phyloP scores from a whole-genome alignment of 2,113 vertebrate genomes.

The Aspiorhynchus laticeps region DNA sequence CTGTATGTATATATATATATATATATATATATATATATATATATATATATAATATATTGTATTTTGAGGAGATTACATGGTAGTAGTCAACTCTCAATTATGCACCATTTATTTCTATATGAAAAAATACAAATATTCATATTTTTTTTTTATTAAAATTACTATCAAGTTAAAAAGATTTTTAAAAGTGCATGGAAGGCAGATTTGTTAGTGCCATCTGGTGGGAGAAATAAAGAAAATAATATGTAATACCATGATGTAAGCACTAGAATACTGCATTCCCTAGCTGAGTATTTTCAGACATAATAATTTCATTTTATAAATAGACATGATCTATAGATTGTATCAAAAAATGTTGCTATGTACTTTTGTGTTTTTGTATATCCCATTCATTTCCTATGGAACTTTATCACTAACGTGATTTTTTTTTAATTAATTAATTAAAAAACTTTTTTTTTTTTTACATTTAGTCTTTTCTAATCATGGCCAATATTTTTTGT shows the following conservation, averaged over 20 bases:
- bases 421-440: too few species aligned
- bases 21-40: too few species aligned
- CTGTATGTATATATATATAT: too few species aligned
- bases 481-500: neutral
- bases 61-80: neutral
- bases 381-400: too few species aligned
- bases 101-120: too few species aligned
- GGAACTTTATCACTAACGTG: too few species aligned
- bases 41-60: neutral
- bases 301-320: neutral
- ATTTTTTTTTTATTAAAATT: too few species aligned
- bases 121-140: neutral
- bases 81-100: neutral
- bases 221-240: neutral
- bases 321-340: neutral
- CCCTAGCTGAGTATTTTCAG: neutral
- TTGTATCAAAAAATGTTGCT: neutral
- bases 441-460: neutral
- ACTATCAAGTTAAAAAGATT: neutral
- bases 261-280: neutral
- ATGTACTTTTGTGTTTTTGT: neutral
- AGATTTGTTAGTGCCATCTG: neutral
- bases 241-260: neutral
- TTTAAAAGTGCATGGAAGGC: neutral
- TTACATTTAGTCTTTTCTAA: neutral